Evolutionary conservation across 2,113 vertebrate genomes (phyloP).

Genomic region (Desmodus rotundus): DNA sequence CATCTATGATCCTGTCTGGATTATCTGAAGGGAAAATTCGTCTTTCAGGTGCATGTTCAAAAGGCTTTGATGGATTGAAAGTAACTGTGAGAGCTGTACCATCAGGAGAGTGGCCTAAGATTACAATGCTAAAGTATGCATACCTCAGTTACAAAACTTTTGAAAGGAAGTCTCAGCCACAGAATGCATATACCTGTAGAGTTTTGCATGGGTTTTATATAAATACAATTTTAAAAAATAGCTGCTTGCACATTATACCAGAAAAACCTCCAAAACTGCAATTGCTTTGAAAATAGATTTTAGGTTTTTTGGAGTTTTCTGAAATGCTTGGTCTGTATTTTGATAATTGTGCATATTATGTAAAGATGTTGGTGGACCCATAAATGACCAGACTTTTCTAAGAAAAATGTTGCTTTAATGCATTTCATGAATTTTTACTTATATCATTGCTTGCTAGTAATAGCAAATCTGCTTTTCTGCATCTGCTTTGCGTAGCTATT

Average conservation of each 20-base stretch:
- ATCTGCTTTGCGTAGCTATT: slow-evolving; percentile 99
- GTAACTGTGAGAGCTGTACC: slow-evolving; percentile 87
- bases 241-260: slow-evolving; percentile 99
- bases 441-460: slow-evolving; percentile 99
- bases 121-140: slow-evolving; percentile 96
- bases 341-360: slow-evolving; percentile 99
- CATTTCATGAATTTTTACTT: slow-evolving; percentile 99
- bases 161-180: slow-evolving; percentile 98
- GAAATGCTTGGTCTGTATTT: slow-evolving; percentile 99
- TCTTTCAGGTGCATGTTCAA: slow-evolving; percentile 94
- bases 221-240: slow-evolving; percentile 99
- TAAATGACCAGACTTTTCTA: slow-evolving; percentile 99
- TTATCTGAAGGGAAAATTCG: slow-evolving; percentile 92
- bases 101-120: slow-evolving; percentile 94
- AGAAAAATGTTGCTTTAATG: slow-evolving; percentile 99
- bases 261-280: slow-evolving; percentile 99
- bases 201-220: slow-evolving; percentile 99
- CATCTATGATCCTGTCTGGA: slow-evolving; percentile 88
- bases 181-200: slow-evolving; percentile 99
- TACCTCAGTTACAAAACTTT: slow-evolving; percentile 99
- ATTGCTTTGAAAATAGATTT: slow-evolving; percentile 99
- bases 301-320: slow-evolving; percentile 99
- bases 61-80: slow-evolving; percentile 95
- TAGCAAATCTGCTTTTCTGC: slow-evolving; percentile 99
- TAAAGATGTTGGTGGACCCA: slow-evolving; percentile 99